Evolutionary conservation across 2,113 vertebrate genomes (phyloP).

Genomic region (Colistium nudipinnis): DNA sequence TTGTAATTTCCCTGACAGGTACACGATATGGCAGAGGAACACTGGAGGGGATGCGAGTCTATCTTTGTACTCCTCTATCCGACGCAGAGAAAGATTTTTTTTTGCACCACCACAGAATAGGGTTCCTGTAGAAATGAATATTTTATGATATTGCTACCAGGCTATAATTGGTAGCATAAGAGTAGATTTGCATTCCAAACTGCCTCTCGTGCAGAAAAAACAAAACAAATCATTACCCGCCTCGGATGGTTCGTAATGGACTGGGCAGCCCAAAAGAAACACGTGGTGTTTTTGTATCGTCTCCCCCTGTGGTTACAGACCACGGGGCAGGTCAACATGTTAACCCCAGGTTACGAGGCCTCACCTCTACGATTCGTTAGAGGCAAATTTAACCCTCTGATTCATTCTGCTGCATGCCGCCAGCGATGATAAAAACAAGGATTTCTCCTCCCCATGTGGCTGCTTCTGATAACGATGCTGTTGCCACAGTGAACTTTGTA

Average conservation of each 20-base stretch:
- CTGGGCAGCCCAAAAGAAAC: slow-evolving; percentile 40
- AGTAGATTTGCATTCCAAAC: slow-evolving; percentile 78
- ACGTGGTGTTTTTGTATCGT: slow-evolving; percentile 28
- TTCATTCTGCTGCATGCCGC: slow-evolving; percentile 15
- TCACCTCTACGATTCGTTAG: slow-evolving; percentile 47
- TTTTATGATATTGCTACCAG: slow-evolving; percentile 79
- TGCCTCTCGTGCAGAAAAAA: slow-evolving; percentile 73
- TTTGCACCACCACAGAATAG: slow-evolving; percentile 75
- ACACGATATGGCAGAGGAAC: slow-evolving; percentile 72
- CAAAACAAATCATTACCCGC: slow-evolving; percentile 59
- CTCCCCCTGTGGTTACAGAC: slow-evolving; percentile 46
- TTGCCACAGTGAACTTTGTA: slow-evolving; percentile 13
- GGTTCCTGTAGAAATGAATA: slow-evolving; percentile 80
- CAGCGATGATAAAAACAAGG: slow-evolving; percentile 31
- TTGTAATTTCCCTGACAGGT: slow-evolving; percentile 81
- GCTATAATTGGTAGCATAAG: slow-evolving; percentile 72
- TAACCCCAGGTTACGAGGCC: slow-evolving; percentile 61
- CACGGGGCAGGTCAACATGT: slow-evolving; percentile 57
- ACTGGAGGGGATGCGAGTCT: slow-evolving; percentile 76
- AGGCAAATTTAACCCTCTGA: slow-evolving; percentile 43
- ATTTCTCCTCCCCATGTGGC: slow-evolving; percentile 18
- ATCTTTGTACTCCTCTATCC: slow-evolving; percentile 78
- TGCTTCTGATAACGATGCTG: slow-evolving; percentile 39
- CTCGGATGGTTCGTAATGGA: slow-evolving; percentile 47
- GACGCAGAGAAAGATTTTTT: slow-evolving; percentile 68